phyloP scores from a whole-genome alignment of 2,113 vertebrate genomes.

The Lontra canadensis region DNA sequence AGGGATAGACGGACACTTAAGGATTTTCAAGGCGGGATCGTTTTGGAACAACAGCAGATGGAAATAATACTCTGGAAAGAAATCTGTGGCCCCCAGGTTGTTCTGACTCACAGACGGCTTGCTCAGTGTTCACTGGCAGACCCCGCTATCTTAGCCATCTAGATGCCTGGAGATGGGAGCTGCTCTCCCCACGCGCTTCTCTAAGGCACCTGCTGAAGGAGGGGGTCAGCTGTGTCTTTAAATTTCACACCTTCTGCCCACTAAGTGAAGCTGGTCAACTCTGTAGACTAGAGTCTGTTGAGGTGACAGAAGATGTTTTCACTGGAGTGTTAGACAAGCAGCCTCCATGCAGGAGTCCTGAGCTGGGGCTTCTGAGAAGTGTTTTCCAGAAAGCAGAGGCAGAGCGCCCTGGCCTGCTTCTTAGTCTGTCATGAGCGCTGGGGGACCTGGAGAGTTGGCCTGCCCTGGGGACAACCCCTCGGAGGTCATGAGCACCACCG shows the following conservation, averaged over 20 bases:
- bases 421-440: background rate
- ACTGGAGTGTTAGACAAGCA: accelerated
- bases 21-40: background rate
- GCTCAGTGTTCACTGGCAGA: background rate
- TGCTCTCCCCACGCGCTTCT: background rate
- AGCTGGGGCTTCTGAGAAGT: background rate
- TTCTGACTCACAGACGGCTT: background rate
- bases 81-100: background rate
- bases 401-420: background rate
- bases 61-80: background rate
- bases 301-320: accelerated
- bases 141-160: too few species aligned
- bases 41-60: background rate
- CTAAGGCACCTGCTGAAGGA: background rate
- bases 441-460: background rate
- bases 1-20: background rate
- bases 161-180: background rate
- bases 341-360: accelerated
- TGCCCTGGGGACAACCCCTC: background rate
- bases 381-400: background rate
- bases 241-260: background rate
- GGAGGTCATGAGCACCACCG: background rate
- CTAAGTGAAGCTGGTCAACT: background rate
- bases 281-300: background rate
- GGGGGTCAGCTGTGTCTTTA: background rate